Conservation (phyloP, 2,113 vertebrate species). For the Plotosus lineatus region DNA sequence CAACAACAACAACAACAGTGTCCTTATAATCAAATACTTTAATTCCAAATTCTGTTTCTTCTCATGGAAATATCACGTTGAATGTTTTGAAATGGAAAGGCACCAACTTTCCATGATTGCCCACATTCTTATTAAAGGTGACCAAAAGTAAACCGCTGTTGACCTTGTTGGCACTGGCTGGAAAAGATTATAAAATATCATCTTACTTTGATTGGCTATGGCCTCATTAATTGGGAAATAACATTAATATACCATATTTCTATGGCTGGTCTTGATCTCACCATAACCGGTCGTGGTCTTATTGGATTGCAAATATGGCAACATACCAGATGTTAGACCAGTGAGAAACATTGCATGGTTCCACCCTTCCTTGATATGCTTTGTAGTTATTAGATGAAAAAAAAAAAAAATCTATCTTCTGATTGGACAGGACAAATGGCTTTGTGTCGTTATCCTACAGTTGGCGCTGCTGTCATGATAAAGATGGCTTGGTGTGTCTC, state of each 20-base stretch:
- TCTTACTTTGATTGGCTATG: background rate
- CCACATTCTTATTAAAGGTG: background rate
- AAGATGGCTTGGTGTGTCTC: background rate
- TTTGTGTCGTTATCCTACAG: background rate
- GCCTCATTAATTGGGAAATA: background rate
- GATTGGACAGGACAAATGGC: background rate
- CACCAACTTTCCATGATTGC: background rate
- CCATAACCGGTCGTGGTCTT: background rate
- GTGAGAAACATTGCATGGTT: background rate
- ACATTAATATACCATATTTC: background rate
- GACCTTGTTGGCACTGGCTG: background rate
- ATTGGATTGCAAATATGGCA: background rate
- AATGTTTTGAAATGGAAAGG: constrained; percentile 2
- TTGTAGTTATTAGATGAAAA: background rate
- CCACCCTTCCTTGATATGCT: background rate
- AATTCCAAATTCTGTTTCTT: background rate
- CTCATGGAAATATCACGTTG: background rate
- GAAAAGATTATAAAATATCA: background rate
- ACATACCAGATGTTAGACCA: background rate
- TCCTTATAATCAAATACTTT: too few relatives aligned
- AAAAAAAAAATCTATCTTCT: too few relatives aligned
- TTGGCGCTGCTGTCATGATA: background rate
- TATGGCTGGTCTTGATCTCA: background rate
- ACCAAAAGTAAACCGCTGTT: background rate
- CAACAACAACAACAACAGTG: too few relatives aligned